These are phyloP conservation scores for Scatophagus argus DNA, from an alignment of 2,113 vertebrate genomes.

Conservation along the genomic window DNA sequence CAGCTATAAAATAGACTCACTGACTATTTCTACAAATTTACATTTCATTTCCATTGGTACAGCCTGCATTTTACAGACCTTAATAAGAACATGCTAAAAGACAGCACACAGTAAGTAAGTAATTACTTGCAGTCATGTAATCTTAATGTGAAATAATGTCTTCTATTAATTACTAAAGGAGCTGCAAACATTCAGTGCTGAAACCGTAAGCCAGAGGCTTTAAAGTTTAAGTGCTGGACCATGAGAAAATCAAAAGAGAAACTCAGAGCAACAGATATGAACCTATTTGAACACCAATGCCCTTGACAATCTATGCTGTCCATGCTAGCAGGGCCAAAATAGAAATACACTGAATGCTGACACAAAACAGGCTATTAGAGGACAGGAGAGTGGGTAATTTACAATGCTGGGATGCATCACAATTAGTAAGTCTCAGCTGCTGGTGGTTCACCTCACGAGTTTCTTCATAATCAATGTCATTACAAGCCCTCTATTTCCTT, in stretches of 20 bases:
- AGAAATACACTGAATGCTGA: neutral
- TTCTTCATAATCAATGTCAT: conserved; percentile 39
- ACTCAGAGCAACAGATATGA: neutral
- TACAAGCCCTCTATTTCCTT: neutral
- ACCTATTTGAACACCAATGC: neutral
- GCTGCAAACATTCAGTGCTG: too few species aligned
- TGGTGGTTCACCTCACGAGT: conserved; percentile 54
- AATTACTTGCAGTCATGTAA: too few species aligned
- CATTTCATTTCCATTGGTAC: neutral
- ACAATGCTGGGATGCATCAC: neutral
- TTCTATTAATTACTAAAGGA: too few species aligned
- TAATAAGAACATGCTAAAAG: too few species aligned
- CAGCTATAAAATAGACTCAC: conserved; percentile 12
- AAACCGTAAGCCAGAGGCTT: too few species aligned
- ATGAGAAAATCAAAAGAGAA: too few species aligned
- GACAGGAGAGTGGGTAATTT: neutral
- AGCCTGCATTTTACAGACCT: neutral
- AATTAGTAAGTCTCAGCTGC: neutral
- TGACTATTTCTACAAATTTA: conserved; percentile 18
- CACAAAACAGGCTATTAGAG: neutral
- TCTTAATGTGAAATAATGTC: too few species aligned
- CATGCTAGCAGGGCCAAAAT: neutral
- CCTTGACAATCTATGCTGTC: neutral
- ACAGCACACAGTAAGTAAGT: too few species aligned
- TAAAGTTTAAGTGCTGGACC: too few species aligned